These are phyloP conservation scores for Lepidiolamprologus cunningtoni DNA, from an alignment of 2,113 vertebrate genomes.

Conservation along the genomic window DNA sequence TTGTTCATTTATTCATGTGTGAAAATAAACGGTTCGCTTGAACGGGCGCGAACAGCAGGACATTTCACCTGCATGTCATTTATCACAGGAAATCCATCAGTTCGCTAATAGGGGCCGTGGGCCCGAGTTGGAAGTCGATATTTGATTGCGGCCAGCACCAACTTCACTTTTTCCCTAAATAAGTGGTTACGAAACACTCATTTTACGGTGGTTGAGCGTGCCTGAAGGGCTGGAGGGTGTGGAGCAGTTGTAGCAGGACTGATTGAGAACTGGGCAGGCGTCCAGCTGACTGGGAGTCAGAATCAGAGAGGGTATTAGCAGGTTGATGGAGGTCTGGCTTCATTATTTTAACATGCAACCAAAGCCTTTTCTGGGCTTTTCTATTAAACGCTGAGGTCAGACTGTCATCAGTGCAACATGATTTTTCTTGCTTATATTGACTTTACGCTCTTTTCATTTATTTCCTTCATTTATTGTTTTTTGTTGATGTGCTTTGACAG, in stretches of 20 bases:
- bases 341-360: slow-evolving; percentile 29
- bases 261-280: neutral
- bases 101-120: neutral
- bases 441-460: neutral
- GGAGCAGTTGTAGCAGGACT: neutral
- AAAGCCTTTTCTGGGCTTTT: neutral
- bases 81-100: neutral
- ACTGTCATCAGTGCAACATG: neutral
- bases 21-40: neutral
- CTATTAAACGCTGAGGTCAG: neutral
- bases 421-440: neutral
- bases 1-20: neutral
- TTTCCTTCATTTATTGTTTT: neutral
- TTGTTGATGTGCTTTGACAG: neutral
- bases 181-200: neutral
- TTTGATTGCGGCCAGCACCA: neutral
- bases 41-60: neutral
- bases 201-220: neutral
- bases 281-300: neutral
- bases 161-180: neutral
- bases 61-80: neutral
- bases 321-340: slow-evolving; percentile 5
- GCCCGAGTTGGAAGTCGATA: neutral
- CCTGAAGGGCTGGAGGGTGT: neutral
- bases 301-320: neutral